phyloP scores from a whole-genome alignment of 2,797 vertebrate genomes.

The Catostomus latipinnis region DNA sequence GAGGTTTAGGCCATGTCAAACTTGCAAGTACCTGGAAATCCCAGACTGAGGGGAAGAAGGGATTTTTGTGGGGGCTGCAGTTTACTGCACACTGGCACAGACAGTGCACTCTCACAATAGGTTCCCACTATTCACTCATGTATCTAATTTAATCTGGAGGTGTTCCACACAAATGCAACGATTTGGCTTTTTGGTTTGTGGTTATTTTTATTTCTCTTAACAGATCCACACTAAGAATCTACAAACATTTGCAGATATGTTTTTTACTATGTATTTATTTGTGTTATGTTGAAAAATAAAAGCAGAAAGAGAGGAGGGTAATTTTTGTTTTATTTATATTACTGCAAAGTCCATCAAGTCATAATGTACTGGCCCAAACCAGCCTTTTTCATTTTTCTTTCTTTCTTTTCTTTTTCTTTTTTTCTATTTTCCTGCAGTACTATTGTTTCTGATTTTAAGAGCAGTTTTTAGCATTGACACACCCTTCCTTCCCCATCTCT shows the following conservation, averaged over 20 bases:
- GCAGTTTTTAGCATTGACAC: constrained; percentile 69
- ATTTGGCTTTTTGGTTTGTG: background rate
- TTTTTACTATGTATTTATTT: background rate
- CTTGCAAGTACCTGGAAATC: background rate
- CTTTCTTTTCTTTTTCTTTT: constrained; percentile 57
- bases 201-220: background rate
- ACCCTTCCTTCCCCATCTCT: constrained; percentile 77
- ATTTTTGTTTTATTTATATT: background rate
- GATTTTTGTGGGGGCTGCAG: background rate
- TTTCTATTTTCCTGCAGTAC: constrained; percentile 60
- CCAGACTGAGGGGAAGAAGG: background rate
- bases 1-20: background rate
- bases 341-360: background rate
- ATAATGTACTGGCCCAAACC: constrained; percentile 2
- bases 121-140: background rate
- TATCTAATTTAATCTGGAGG: background rate
- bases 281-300: background rate
- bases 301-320: background rate
- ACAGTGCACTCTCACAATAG: background rate
- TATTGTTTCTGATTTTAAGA: constrained; percentile 64
- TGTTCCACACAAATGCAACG: background rate
- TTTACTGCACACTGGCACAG: background rate
- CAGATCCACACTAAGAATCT: background rate
- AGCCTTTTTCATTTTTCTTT: too few species aligned
- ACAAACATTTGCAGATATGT: background rate